phyloP scores from a whole-genome alignment of 2,113 vertebrate genomes.

The Macroglossus sobrinus region DNA sequence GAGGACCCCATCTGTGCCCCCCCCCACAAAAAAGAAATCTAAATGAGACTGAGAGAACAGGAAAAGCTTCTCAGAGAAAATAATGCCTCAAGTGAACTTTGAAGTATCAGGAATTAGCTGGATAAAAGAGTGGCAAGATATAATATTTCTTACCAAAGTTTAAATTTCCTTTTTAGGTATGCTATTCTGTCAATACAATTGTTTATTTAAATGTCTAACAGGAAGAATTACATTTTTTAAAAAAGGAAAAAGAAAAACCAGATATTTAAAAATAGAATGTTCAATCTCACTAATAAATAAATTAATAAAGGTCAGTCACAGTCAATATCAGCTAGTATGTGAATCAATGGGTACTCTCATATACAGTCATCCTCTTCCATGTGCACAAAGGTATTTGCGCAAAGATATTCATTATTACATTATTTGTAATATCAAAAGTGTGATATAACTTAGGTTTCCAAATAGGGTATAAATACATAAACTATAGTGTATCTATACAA shows the following conservation, averaged over 20 bases:
- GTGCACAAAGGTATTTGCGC: neutral
- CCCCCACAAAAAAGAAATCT: neutral
- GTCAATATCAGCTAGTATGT: neutral
- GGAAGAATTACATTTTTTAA: constrained; percentile 1
- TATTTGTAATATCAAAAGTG: neutral
- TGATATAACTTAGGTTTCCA: constrained; percentile 8
- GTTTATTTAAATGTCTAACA: neutral
- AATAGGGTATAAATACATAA: neutral
- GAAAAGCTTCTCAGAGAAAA: constrained; percentile 3
- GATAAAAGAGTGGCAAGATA: neutral
- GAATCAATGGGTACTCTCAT: neutral
- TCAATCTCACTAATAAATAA: neutral
- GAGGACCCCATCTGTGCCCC: neutral
- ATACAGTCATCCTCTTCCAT: neutral
- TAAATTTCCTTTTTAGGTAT: constrained; percentile 24
- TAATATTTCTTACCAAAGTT: neutral
- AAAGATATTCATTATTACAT: neutral
- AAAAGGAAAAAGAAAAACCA: constrained; percentile 1
- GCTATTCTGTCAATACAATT: neutral
- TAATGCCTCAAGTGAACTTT: neutral
- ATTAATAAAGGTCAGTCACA: neutral
- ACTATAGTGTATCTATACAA: neutral
- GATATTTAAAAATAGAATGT: constrained; percentile 23
- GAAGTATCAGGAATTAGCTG: neutral
- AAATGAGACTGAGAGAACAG: neutral